Base-by-base conservation (phyloP, 2,888 invertebrate genomes). In the Pimpla rufipes region DNA sequence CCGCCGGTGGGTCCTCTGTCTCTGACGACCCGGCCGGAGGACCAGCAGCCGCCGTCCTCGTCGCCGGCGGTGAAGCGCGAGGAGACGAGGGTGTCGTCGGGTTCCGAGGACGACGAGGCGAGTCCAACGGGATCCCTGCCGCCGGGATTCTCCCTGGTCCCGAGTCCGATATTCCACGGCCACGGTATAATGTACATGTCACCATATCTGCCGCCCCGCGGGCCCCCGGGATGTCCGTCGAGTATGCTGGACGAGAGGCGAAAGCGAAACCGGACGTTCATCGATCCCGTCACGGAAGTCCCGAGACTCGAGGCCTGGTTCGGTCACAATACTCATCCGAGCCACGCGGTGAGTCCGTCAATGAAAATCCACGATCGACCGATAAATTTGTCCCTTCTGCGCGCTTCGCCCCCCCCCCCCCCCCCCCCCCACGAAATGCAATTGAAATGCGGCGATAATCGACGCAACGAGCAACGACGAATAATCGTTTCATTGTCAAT, bases 211-310 rank as follows among this genome's bases (percentile, higher is more conserved):
- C 96, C 96, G 13, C 92, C 93, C 4, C 92, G 93, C 64, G 92
- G 92, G 55, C 88, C 93, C 42, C 89, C 90, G 47, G 91, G 91
- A 23, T 92, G 93, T 85, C 90, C 93, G 37, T 91, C 93, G 47
- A 96, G 96, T 90, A 91, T 92, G 91, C 93, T 97, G 85, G 98
- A 98, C 89, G 98, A 98, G 91, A 95, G 98, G 47, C 96, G 98
- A 86, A 98, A 99, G 93, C 96, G 99, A 57, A 99, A 99, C 93
- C 96, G 99, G 87, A 99, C 99, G 55, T 99, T 99, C 94, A 99
- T 99, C 90, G 99, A 99, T 94, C 99, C 99, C 0, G 98, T 99
- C 23, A 98, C 99, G 16, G 99, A 99, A 94, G 98, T 99, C 78
- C 98, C 98, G 21, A 96, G 98, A 85, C 94, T 98, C 85, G 98